Evolutionary conservation across 2,888 invertebrate genomes (phyloP), one percentile per base, ranked within the genome.

Genomic region (Eurois occulta): DNA sequence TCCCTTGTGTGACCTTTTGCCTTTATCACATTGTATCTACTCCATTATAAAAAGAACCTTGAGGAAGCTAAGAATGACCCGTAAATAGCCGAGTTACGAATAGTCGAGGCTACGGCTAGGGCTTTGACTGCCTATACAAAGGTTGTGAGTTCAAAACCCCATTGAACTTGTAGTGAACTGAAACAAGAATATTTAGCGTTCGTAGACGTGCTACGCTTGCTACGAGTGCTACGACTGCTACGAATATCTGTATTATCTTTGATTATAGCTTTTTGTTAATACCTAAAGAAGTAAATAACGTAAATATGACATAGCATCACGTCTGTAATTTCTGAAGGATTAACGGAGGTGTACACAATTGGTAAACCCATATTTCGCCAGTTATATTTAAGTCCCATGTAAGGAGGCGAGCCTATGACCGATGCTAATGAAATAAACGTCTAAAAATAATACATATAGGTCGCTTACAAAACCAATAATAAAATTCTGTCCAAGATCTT

Each of bases 61-160:
- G 58, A 68, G 43, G 48, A 55, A 68, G 35, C 67, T 64, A 52
- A 72, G 67, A 64, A 83, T 72, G 78, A 78, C 78, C 78, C 48
- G 28, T 68, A 64, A 78, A 83, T 68, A 71, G 28, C 55, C 62
- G n/a, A 65, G 52, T 70, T 73, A 80, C 80, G 55, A 68, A 71
- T 73, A 66, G 18, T 55, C 65, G 58, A 79, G 72, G 81, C 72
- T 68, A 83, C 60, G 83, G 78, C 65, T 82, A 81, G 48, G 65
- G 81, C 62, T 83, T 78, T 83, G 38, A 84, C 68, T 68, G 35
- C 41, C 75, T 82, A 38, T n/a, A 66, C 84, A 81, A 84, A 82
- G 84, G 74, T 84, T 85, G 70, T 76, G 62, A 76, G 85, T 83
- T 83, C 85, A 80, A 73, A 73, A 80, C 80, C 66, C 66, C 55